Conservation (phyloP, 2,797 vertebrate genomes). For the Myotis pilosus region DNA sequence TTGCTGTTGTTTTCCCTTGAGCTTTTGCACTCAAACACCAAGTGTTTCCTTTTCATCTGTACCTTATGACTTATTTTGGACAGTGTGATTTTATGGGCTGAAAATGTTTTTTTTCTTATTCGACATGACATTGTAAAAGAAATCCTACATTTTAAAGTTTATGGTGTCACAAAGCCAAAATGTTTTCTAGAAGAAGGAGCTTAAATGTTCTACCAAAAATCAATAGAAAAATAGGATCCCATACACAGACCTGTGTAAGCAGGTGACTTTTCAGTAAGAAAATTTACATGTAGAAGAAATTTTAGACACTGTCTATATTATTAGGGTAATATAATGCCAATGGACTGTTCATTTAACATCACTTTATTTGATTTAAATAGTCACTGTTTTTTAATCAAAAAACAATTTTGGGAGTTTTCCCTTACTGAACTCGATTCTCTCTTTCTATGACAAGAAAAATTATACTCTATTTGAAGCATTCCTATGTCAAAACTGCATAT, state of each 20-base stretch:
- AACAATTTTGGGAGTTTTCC: background rate
- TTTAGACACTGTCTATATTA: slow-evolving; percentile 18
- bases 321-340: background rate
- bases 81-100: background rate
- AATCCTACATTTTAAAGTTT: slow-evolving; percentile 16
- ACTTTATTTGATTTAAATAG: slow-evolving; percentile 47
- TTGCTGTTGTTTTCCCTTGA: background rate
- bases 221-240: background rate
- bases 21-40: slow-evolving; percentile 43
- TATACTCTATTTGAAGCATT: slow-evolving; percentile 51
- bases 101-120: background rate
- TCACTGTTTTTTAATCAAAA: slow-evolving; percentile 53
- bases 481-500: slow-evolving; percentile 34
- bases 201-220: slow-evolving; percentile 43
- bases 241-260: background rate
- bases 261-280: slow-evolving; percentile 1
- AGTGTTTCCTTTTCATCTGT: background rate
- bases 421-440: slow-evolving; percentile 29
- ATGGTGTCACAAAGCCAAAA: slow-evolving; percentile 25
- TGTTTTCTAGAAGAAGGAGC: slow-evolving; percentile 37
- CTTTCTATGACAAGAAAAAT: slow-evolving; percentile 56
- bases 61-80: slow-evolving; percentile 24
- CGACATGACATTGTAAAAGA: slow-evolving; percentile 29
- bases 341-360: background rate
- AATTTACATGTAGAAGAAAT: background rate